These are phyloP conservation scores for Todus mexicanus DNA, from an alignment of 2,797 vertebrate genomes.

Conservation along the genomic window DNA sequence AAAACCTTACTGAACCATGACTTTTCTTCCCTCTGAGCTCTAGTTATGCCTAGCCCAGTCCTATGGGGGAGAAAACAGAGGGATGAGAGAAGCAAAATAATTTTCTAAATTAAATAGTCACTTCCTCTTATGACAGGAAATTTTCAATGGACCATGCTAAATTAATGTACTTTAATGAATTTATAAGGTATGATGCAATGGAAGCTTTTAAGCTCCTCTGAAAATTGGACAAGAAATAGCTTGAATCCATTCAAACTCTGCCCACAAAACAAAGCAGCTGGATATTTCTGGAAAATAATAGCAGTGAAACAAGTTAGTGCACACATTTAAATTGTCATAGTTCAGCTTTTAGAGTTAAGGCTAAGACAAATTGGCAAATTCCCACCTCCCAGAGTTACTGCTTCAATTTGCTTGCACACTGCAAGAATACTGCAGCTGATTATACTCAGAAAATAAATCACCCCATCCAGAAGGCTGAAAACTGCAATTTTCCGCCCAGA, in stretches of 20 bases:
- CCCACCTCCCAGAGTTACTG: conserved; percentile 48
- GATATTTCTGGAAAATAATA: conserved; percentile 48
- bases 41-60: not conserved
- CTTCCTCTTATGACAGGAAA: conserved; percentile 49
- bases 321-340: not conserved
- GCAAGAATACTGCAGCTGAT: conserved; percentile 22
- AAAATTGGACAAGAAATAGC: not conserved
- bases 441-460: conserved; percentile 49
- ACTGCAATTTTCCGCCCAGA: conserved; percentile 12
- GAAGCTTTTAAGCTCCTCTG: conserved; percentile 34
- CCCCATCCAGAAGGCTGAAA: conserved; percentile 26
- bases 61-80: not conserved
- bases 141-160: conserved; percentile 46
- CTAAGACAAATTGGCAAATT: conserved; percentile 47
- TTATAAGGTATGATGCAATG: conserved; percentile 57
- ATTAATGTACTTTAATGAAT: conserved; percentile 45
- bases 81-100: conserved; percentile 23
- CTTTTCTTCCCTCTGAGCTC: not conserved
- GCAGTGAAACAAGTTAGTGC: not conserved
- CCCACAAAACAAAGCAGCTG: conserved; percentile 52
- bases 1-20: not conserved
- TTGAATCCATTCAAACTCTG: conserved; percentile 9
- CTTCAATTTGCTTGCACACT: conserved; percentile 4
- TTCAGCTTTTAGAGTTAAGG: conserved; percentile 9
- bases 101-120: conserved; percentile 33